Base-by-base conservation (phyloP, 2,888 invertebrate genomes). In the Hecatera dysodea region DNA sequence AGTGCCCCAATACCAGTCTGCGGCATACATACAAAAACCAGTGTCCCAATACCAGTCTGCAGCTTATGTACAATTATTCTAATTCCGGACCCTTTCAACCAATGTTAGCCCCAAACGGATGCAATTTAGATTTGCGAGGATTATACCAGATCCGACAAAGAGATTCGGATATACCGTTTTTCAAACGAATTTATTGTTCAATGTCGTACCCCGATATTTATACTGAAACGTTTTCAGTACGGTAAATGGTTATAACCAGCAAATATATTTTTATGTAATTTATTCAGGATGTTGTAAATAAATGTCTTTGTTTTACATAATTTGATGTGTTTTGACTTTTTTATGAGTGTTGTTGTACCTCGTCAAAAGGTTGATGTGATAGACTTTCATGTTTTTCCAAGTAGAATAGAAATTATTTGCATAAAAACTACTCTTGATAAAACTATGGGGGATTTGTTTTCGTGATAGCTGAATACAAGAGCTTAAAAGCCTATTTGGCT, bases 1-100 rank as follows among this genome's bases (percentile, higher is more conserved):
- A 80, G 91, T 87, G 2, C 95, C 95, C 5, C 93, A 93, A 66
- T 92, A 91, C 80, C 92, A 90, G 44, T 75, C 82, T 11, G 83
- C 78, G 1, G 92, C 93, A 24, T 93, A 94, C 80, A 85, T 93
- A 24, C 94, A 93, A 85, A n/a, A n/a, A n/a, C n/a, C 87, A 80
- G 91, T 87, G 2, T 94, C 95, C 5, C 93, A 93, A 66, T 92
- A 91, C 80, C 92, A 90, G 44, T 75, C 82, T 11, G 83, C 78
- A 1, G 92, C 93, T 24, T 93, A 94, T 79, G 86, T 93, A 24
- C 94, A 93, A 85, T 85, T 92, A 69, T 87, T 67, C 77, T 85
- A 78, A 85, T 83, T 81, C 66, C 71, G 52, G 71, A 70, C 75
- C 79, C 80, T 83, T 83, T 75, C 70, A 81, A 80, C 75, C 79